Conservation (phyloP, 1,140 invertebrate species). For the Oryctes rhinoceros region DNA sequence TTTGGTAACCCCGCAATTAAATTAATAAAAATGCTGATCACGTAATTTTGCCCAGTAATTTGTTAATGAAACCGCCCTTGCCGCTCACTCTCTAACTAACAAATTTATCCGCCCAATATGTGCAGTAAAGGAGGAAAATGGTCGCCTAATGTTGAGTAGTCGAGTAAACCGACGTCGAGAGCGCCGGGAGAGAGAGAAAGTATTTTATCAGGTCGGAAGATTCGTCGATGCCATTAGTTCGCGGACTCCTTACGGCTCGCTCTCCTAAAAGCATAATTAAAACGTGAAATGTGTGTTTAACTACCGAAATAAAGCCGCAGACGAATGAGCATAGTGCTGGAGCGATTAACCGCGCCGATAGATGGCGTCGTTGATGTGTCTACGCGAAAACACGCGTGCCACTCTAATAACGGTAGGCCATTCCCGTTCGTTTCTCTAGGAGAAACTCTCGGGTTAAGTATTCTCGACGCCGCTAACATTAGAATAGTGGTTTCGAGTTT, state of each 20-base stretch:
- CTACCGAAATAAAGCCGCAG: constrained; percentile 50
- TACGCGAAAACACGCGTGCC: constrained; percentile 33
- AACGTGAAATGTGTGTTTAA: constrained; percentile 56
- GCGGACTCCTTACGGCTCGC: constrained; percentile 44
- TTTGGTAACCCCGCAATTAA: not conserved
- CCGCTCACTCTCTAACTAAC: not conserved
- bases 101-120: constrained; percentile 27
- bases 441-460: constrained; percentile 12
- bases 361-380: constrained; percentile 27
- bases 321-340: constrained; percentile 32
- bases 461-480: constrained; percentile 10
- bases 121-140: constrained; percentile 18
- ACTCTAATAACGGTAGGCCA: constrained; percentile 30
- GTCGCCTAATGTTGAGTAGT: constrained; percentile 31
- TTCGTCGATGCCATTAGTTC: constrained; percentile 43
- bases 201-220: constrained; percentile 34
- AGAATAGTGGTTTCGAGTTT: constrained; percentile 15
- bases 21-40: not conserved
- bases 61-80: constrained; percentile 15
- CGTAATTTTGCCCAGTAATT: constrained; percentile 14
- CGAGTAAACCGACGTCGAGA: constrained; percentile 2
- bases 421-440: not conserved
- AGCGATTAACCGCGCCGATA: constrained; percentile 34
- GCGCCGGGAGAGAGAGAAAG: not conserved
- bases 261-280: constrained; percentile 57